Evolutionary conservation across 2,113 vertebrate species (phyloP).

Genomic region (Sorex fumeus): DNA sequence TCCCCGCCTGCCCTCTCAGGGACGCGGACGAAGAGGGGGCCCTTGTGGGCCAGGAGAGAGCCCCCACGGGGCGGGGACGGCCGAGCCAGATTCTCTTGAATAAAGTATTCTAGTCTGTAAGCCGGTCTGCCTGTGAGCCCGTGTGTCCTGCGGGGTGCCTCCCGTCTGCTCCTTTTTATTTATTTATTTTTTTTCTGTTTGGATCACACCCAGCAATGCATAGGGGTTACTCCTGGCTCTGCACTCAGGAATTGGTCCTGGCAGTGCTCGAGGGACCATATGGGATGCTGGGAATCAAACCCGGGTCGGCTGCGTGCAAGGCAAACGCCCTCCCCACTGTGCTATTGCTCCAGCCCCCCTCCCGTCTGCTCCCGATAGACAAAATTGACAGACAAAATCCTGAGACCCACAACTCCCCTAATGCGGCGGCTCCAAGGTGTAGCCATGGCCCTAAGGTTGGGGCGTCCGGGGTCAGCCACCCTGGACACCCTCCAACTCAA

Average conservation of each 20-base stretch:
- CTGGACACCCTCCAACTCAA: conserved; percentile 23
- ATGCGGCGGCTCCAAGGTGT: background rate
- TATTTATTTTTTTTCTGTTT: no score
- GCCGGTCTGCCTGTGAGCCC: no score
- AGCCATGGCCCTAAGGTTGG: background rate
- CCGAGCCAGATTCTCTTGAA: conserved; percentile 83
- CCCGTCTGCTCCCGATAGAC: no score
- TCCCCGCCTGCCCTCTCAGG: background rate
- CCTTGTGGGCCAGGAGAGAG: background rate
- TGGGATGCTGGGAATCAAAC: no score
- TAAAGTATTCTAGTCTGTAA: conserved; percentile 83
- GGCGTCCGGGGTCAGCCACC: background rate
- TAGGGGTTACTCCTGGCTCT: no score
- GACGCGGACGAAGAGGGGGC: conserved; percentile 34
- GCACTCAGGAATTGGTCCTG: no score
- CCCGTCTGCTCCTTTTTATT: no score
- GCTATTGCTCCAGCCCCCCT: no score
- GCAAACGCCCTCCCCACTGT: no score
- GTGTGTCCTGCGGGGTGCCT: background rate
- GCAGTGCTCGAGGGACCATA: no score
- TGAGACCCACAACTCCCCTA: background rate
- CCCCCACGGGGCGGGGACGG: conserved; percentile 34
- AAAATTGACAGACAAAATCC: background rate
- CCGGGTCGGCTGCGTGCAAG: no score
- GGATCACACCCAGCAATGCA: no score